Percentiles rank a stretch among this genome's conserved stretches.
Evolutionary conservation across 2,888 invertebrate genomes (phyloP).

Genomic region (Trachelus troglodyta): DNA sequence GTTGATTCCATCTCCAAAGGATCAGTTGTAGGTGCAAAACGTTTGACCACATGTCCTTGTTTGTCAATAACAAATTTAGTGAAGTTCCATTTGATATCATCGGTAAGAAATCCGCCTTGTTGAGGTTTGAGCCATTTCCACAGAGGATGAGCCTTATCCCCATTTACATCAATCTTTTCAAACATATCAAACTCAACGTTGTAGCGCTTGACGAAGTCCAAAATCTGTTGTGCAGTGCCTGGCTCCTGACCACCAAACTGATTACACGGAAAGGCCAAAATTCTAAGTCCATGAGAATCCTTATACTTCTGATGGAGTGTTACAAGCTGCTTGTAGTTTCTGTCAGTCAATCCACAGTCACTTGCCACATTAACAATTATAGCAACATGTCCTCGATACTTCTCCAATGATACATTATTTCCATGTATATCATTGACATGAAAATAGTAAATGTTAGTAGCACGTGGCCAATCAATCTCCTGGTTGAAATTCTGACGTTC

Average conservation of each 20-base stretch:
- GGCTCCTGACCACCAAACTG: constrained; percentile 71
- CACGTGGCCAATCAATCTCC: constrained; percentile 71
- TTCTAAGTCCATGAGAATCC: constrained; percentile 73
- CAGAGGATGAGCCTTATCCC: constrained; percentile 64
- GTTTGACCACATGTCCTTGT: constrained; percentile 74
- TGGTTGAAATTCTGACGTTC: constrained; percentile 43
- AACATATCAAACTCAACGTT: constrained; percentile 62
- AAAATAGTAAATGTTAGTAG: constrained; percentile 83
- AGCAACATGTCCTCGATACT: constrained; percentile 82
- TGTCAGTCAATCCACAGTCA: constrained; percentile 84
- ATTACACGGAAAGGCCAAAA: constrained; percentile 78
- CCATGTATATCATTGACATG: constrained; percentile 86
- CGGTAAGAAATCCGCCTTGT: constrained; percentile 69
- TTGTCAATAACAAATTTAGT: constrained; percentile 83
- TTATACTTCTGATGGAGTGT: constrained; percentile 78
- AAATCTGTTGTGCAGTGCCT: constrained; percentile 57
- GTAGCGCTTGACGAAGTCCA: constrained; percentile 54
- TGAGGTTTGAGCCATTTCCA: constrained; percentile 64
- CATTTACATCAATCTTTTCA: constrained; percentile 65
- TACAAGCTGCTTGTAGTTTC: constrained; percentile 84
- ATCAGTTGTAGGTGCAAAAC: constrained; percentile 71
- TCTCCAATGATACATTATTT: constrained; percentile 79
- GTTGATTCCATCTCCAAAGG: constrained; percentile 68
- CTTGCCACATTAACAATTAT: constrained; percentile 91
- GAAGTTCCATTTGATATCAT: constrained; percentile 87